Evolutionary conservation across 2,888 invertebrate species (phyloP), one percentile per base, ranked within the genome.

Genomic region (Brachypterus glaber): DNA sequence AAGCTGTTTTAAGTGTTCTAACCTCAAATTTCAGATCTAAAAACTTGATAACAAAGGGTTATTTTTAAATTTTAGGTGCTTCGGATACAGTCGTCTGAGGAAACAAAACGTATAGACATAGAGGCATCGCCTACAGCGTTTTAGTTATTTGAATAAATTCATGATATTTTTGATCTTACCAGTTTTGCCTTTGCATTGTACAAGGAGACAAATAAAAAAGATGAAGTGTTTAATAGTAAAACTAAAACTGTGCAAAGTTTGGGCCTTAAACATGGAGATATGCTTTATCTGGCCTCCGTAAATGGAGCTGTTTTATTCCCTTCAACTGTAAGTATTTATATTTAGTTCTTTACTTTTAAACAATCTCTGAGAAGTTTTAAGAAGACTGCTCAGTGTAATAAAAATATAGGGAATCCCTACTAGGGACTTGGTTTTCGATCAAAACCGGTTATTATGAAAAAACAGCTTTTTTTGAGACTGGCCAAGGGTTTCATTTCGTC

Each of bases 1-100:
- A 14, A 16, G n/a, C 14, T 12, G 25, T 3, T 11, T 11, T 13
- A n/a, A n/a, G n/a, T 15, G 4, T 30, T 7, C 24, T 14, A 25
- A 8, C 17, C 14, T 26, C n/a, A 30, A 33, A 17, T 13, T 3
- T 3, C 11, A n/a, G 27, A 9, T n/a, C 30, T 39, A 39, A 11
- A 15, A 9, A 26, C 32, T 8, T 3, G 47, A 52, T 55, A 55
- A 58, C 54, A 55, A 52, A 50, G 48, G 40, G 39, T 49, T 51
- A 52, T 52, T 49, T 48, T 50, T 44, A 36, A 41, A 44, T 45
- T 72, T 33, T 67, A 90, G 90, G 73, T 83, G 50, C 67, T 92
- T 57, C 79, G 92, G 50, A 76, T 92, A 53, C 90, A 92, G 69
- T 85, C 88, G 35, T 72, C 89, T 39, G 89, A 89, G 58, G 92